phyloP scores from a whole-genome alignment of 2,113 vertebrate species.

The Aspidoscelis tigris region DNA sequence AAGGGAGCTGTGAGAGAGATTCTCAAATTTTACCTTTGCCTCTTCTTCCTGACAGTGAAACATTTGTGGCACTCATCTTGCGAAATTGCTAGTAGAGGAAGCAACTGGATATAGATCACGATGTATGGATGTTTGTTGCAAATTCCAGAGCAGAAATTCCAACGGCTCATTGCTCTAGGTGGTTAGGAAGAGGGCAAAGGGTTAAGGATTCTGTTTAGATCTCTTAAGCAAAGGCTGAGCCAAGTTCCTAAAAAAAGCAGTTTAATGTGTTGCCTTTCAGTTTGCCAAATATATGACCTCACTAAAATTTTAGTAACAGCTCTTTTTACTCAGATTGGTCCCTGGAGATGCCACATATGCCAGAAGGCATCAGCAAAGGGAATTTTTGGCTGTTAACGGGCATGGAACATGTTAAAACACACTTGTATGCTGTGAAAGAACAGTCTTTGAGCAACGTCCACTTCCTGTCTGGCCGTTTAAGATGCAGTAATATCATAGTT shows the following conservation, averaged over 20 bases:
- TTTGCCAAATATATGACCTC: conserved; percentile 73
- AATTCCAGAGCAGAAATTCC: not conserved
- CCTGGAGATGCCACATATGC: conserved; percentile 43
- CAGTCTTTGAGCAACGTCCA: conserved; percentile 76
- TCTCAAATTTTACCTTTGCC: not conserved
- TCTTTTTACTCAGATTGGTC: conserved; percentile 61
- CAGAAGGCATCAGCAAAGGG: conserved; percentile 57
- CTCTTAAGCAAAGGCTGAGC: conserved; percentile 38
- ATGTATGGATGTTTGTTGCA: not conserved
- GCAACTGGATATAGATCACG: conserved; percentile 9
- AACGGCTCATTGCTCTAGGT: fast-evolving
- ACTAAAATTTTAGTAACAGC: conserved; percentile 70
- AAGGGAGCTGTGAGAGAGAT: not conserved
- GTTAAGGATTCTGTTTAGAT: conserved; percentile 71
- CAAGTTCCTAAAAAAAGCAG: conserved; percentile 69
- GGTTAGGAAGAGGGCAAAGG: conserved; percentile 44
- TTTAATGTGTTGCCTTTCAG: conserved; percentile 71
- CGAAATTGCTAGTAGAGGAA: not conserved
- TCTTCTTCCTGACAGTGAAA: not conserved
- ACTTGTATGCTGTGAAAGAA: conserved; percentile 73
- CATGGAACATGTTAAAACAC: conserved; percentile 79
- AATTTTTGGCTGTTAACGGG: conserved; percentile 60
- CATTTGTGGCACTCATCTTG: conserved; percentile 5
- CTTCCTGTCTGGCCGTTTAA: conserved; percentile 80
- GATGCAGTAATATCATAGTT: conserved; percentile 45